Conservation (phyloP, 2,113 vertebrate genomes). For the Siniperca knerii region DNA sequence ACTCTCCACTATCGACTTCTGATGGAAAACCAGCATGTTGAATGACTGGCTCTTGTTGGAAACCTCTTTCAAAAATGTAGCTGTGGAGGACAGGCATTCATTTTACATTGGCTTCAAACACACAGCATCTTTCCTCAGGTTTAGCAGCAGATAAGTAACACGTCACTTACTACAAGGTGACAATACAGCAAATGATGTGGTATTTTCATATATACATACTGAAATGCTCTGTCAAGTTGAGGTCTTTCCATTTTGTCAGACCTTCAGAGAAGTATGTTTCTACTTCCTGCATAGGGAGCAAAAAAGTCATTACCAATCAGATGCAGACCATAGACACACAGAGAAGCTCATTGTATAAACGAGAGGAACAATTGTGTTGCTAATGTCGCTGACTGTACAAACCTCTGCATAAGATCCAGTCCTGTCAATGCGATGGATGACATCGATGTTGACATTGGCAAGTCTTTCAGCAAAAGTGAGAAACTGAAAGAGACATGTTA, state of each 20-base stretch:
- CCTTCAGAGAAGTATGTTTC: constrained; percentile 97
- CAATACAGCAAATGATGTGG: background rate
- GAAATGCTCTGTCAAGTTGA: constrained; percentile 95
- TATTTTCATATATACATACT: constrained; percentile 82
- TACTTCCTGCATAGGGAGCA: constrained; percentile 86
- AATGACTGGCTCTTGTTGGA: constrained; percentile 94
- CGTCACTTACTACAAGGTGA: background rate
- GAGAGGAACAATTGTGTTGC: background rate
- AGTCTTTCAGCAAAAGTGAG: constrained; percentile 96
- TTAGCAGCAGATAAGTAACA: background rate
- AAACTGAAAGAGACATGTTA: constrained; percentile 85
- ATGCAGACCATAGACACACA: background rate
- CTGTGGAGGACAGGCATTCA: constrained; percentile 73
- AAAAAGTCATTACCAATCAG: background rate
- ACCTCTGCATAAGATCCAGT: constrained; percentile 93
- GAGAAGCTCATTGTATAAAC: no score
- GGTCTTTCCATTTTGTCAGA: constrained; percentile 95
- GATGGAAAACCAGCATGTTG: constrained; percentile 96
- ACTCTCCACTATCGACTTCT: constrained; percentile 89
- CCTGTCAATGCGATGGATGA: constrained; percentile 97
- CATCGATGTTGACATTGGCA: constrained; percentile 94
- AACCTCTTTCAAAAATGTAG: constrained; percentile 91
- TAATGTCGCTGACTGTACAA: constrained; percentile 45
- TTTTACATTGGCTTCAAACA: background rate
- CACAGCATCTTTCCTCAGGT: background rate